Conservation (phyloP, 2,888 invertebrate species). For the Tetanocera ferruginea region DNA sequence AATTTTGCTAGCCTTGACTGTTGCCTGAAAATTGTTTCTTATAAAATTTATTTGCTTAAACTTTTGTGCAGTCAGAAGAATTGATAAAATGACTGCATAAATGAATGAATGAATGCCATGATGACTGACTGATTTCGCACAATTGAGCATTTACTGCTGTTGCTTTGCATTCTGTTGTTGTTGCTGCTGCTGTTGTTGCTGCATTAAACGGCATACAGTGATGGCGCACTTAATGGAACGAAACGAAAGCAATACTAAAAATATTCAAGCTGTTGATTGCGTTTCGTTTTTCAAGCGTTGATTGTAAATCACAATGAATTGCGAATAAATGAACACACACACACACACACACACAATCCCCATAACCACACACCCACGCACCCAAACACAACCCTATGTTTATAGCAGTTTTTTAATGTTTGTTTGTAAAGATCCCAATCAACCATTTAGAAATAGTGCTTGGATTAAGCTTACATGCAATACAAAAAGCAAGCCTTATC, state of each 20-base stretch:
- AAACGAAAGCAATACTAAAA: background rate
- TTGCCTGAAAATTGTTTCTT: background rate
- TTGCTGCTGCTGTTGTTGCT: background rate
- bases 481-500: too few relatives aligned
- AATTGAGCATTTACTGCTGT: background rate
- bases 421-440: too few relatives aligned
- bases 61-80: background rate
- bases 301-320: constrained; percentile 18
- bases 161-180: background rate
- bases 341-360: background rate
- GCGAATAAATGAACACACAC: background rate
- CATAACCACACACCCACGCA: too few relatives aligned
- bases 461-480: too few relatives aligned
- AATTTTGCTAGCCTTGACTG: background rate
- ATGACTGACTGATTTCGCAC: background rate
- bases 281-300: constrained; percentile 1
- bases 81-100: background rate
- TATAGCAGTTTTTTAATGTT: background rate
- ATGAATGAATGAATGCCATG: background rate
- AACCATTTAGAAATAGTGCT: too few relatives aligned
- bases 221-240: background rate
- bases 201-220: background rate
- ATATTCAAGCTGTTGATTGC: background rate
- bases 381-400: background rate
- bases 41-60: background rate